These are phyloP conservation scores for Pedetes capensis DNA, from an alignment of 2,113 vertebrate genomes.

Conservation along the genomic window DNA sequence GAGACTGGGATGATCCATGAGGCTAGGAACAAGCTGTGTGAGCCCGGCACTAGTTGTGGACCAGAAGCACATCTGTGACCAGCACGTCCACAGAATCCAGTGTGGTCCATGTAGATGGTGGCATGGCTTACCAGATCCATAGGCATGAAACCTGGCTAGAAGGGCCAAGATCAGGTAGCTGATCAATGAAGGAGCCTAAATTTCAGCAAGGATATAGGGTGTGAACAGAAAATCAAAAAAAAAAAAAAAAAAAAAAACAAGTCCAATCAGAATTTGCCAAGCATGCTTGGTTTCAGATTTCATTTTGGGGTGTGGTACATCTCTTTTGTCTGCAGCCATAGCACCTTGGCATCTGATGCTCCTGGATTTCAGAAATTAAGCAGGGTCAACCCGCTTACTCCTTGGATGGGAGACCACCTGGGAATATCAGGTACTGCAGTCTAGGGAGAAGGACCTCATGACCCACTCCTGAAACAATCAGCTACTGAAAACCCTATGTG, in stretches of 20 bases:
- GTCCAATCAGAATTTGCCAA: not conserved
- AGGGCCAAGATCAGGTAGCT: not conserved
- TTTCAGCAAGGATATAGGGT: not conserved
- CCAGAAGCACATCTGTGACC: not conserved
- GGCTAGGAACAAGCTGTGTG: not conserved
- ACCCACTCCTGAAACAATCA: too few species aligned
- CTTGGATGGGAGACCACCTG: too few species aligned
- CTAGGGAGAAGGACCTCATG: too few species aligned
- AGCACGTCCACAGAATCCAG: rapidly evolving
- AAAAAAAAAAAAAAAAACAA: not conserved
- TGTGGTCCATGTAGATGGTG: not conserved
- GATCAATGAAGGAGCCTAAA: not conserved
- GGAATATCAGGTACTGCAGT: too few species aligned
- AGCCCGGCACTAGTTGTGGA: not conserved
- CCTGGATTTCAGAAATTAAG: too few species aligned
- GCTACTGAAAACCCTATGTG: too few species aligned
- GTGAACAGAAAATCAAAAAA: not conserved
- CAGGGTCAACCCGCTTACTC: too few species aligned
- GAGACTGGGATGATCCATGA: not conserved
- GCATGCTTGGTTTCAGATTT: not conserved
- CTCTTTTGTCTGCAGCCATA: too few species aligned
- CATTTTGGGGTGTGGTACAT: not conserved
- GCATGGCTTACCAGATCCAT: not conserved
- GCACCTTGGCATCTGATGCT: too few species aligned
- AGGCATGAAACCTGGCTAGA: not conserved